Conservation (phyloP, 2,888 invertebrate species). For the Tetramorium bicarinatum region DNA sequence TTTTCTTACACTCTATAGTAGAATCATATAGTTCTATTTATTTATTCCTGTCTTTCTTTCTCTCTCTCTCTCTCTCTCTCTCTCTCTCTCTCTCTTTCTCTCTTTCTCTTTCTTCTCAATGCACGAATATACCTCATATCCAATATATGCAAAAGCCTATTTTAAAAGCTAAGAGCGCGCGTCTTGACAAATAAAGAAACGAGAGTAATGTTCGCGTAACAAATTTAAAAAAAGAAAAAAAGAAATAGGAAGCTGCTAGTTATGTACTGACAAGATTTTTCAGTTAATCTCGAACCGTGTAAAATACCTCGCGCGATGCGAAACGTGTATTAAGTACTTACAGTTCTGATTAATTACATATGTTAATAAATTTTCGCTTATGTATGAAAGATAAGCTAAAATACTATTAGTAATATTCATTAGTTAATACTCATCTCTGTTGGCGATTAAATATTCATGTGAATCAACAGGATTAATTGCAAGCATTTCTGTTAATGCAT, state of each 20-base stretch:
- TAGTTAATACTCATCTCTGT: slow-evolving; percentile 2
- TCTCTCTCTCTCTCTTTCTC: neutral
- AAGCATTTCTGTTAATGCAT: neutral
- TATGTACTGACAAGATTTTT: neutral
- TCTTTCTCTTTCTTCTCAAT: slow-evolving; percentile 17
- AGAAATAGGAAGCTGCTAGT: neutral
- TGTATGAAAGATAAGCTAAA: neutral
- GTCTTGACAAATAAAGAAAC: slow-evolving; percentile 8
- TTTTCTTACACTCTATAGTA: slow-evolving; percentile 22
- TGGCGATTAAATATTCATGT: neutral
- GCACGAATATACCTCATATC: neutral
- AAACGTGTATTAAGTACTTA: slow-evolving; percentile 8
- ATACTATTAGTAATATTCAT: neutral
- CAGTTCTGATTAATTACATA: neutral
- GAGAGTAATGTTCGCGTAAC: slow-evolving; percentile 15
- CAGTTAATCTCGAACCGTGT: neutral
- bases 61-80: slow-evolving; percentile 13
- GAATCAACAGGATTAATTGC: neutral
- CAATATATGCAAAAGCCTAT: slow-evolving; percentile 27
- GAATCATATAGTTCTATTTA: slow-evolving; percentile 45
- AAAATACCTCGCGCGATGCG: too few relatives aligned
- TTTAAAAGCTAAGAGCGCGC: neutral
- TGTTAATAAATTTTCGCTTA: neutral
- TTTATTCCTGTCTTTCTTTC: slow-evolving; percentile 16
- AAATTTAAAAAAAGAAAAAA: slow-evolving; percentile 3